phyloP scores from a whole-genome alignment of 2,888 invertebrate genomes.

The Tricholauxania praeusta region DNA sequence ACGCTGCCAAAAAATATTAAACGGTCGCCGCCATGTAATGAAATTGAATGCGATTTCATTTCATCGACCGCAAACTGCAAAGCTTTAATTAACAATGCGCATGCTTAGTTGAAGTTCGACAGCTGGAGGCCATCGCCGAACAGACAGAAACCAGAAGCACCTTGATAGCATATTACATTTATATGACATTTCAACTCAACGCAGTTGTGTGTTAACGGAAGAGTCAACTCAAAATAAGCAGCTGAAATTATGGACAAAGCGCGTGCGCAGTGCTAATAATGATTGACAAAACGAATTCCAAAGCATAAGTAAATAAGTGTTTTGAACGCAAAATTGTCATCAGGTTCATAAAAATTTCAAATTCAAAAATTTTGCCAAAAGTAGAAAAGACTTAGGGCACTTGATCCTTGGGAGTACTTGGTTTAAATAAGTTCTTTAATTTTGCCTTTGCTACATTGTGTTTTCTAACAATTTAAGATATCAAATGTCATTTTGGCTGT shows the following conservation, averaged over 20 bases:
- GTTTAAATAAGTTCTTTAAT: no score
- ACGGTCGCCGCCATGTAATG: neutral
- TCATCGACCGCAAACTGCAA: neutral
- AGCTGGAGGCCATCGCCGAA: conserved; percentile 5
- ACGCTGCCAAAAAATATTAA: no score
- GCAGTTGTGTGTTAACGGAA: neutral
- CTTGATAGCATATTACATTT: neutral
- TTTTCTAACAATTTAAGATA: no score
- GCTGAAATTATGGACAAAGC: neutral
- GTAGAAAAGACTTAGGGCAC: no score
- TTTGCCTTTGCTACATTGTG: no score
- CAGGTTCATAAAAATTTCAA: no score
- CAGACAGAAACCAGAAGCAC: neutral
- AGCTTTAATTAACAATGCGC: conserved; percentile 3
- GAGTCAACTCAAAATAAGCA: neutral
- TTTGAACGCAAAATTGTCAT: no score
- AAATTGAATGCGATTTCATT: neutral
- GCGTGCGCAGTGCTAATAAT: neutral
- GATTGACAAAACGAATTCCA: no score
- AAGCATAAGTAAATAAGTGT: no score
- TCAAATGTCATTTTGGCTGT: no score
- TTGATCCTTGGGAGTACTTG: no score
- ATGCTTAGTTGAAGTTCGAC: neutral
- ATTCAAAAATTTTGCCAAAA: no score
- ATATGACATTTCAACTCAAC: conserved; percentile 13